Conservation (phyloP, 2,797 vertebrate genomes). For the Hozukius guyotensis region DNA sequence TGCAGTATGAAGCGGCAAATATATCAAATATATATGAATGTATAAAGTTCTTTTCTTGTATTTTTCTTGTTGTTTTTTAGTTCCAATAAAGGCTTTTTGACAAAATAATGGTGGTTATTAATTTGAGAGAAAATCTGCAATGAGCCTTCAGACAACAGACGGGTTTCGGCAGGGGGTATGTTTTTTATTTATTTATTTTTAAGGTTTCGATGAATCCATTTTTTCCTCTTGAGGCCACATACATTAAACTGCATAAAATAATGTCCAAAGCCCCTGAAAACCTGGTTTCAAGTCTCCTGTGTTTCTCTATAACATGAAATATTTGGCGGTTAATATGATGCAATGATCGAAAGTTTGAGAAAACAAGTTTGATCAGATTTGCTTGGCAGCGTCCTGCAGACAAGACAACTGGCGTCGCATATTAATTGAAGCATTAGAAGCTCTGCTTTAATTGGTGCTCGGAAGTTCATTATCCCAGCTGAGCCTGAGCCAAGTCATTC, state of each 20-base stretch:
- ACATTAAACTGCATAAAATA: not conserved
- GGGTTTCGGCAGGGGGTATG: not conserved
- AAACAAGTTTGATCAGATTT: not conserved
- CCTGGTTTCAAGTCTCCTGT: not conserved
- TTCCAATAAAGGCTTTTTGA: slow-evolving; percentile 78
- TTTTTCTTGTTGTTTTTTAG: slow-evolving; percentile 47
- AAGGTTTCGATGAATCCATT: not conserved
- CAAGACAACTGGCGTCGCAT: not conserved
- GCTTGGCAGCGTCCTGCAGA: not conserved
- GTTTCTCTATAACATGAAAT: not conserved
- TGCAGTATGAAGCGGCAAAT: slow-evolving; percentile 39
- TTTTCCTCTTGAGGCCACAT: not conserved
- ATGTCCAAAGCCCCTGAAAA: not conserved
- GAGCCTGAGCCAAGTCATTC: not conserved
- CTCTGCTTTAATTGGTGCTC: too few relatives aligned
- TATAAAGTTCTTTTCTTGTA: slow-evolving; percentile 32
- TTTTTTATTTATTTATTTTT: not conserved
- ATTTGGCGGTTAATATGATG: not conserved
- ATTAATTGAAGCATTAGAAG: not conserved
- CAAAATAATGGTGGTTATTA: not conserved
- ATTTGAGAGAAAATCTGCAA: not conserved
- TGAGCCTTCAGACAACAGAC: not conserved
- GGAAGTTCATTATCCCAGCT: too few relatives aligned
- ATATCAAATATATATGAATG: slow-evolving; percentile 62
- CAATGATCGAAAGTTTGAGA: too few relatives aligned